Evolutionary conservation across 2,888 invertebrate species (phyloP), one percentile per base, ranked within the genome.

Genomic region (Euplexia lucipara): DNA sequence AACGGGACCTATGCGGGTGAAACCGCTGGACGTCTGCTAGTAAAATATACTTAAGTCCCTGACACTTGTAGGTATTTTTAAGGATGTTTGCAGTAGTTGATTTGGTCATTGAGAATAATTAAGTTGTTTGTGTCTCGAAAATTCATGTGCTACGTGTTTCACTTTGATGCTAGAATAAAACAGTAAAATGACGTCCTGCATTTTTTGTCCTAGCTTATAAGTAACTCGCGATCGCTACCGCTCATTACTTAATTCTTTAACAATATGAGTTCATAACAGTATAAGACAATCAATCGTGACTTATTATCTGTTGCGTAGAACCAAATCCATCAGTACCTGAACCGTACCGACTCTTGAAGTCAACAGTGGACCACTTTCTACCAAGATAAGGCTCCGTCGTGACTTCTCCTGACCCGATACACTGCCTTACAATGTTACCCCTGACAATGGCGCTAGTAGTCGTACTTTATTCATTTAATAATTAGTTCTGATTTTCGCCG

Each of bases 291-390:
- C 92, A 90, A 92, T 94, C 93, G 93, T 93, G 92, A 89, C 88
- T 91, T 88, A 90, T 90, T 90, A 90, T 90, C 88, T 86, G 78
- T 86, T 83, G 77, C 85, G 69, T 83, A 71, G 83, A 81, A 85
- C 84, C 81, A 85, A 89, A 91, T 89, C 88, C 88, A 91, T 91
- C 91, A 90, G 84, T 26, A 26, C 26, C 26, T 26, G 26, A 84
- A 83, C 83, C 82, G 81, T 86, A 88, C 83, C 84, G 79, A 85
- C 86, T 87, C 87, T 87, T 85, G 85, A 88, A 88, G 92, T 89
- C 90, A 92, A 93, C 93, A 94, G 91, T 91, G 87, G 88, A 86
- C 92, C 85, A 91, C 94, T 94, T 94, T 94, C 94, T 93, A 92
- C 75, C 44, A 44, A 78, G 81, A 78, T 83, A 84, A 87, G 83